These are phyloP conservation scores for Temnopleurus reevesii DNA, from an alignment of 53 echinoderm and acorn worm genomes.

Conservation along the genomic window DNA sequence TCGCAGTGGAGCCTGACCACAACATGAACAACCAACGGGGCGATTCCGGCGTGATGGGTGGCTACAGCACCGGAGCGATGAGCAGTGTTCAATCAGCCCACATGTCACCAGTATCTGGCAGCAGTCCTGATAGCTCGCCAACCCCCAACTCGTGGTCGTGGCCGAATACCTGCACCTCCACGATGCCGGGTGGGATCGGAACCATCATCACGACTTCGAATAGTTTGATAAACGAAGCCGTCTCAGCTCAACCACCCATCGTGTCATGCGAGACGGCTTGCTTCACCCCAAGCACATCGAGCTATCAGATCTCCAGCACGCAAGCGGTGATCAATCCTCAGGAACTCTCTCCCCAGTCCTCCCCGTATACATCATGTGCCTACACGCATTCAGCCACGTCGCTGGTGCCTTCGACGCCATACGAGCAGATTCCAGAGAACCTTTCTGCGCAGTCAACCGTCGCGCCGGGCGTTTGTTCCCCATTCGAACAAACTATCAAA, in stretches of 20 bases:
- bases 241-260: slow-evolving; percentile 64
- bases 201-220: slow-evolving; percentile 94
- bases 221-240: slow-evolving; percentile 87
- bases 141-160: slow-evolving; percentile 77
- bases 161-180: slow-evolving; percentile 60
- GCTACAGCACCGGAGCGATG: slow-evolving; percentile 54
- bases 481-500: slow-evolving; percentile 78
- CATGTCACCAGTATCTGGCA: slow-evolving; percentile 77
- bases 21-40: slow-evolving; percentile 87
- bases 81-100: slow-evolving; percentile 73
- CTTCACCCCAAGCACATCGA: slow-evolving; percentile 82
- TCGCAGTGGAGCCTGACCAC: slow-evolving; percentile 81
- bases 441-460: slow-evolving; percentile 58
- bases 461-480: slow-evolving; percentile 62
- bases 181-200: slow-evolving; percentile 68
- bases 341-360: slow-evolving; percentile 48
- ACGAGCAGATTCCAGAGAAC: slow-evolving; percentile 61
- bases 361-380: slow-evolving; percentile 72
- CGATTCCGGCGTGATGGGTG: slow-evolving; percentile 45
- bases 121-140: slow-evolving; percentile 85
- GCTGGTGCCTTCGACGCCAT: slow-evolving; percentile 62
- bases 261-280: slow-evolving; percentile 68
- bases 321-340: slow-evolving; percentile 67
- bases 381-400: slow-evolving; percentile 79
- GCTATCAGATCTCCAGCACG: slow-evolving; percentile 76